Evolutionary conservation across 2,797 vertebrate species (phyloP), one percentile per base, ranked within the genome.

Genomic region (Numenius phaeopus): DNA sequence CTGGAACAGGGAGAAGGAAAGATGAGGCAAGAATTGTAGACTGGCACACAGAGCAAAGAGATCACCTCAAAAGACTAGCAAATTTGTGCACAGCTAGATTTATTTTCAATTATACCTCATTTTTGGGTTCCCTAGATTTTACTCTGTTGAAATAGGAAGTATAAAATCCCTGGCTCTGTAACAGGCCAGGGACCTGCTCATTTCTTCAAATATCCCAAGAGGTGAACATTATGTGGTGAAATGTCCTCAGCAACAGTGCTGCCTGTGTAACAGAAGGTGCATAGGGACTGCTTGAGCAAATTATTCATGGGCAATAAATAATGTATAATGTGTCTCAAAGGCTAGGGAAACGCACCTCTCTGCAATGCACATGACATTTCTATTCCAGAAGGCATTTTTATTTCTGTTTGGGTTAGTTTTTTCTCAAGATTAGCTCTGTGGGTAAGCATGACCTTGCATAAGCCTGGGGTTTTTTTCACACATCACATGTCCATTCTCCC

Each of bases 271-370:
- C 57, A 71, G 65, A 81, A 87, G 72, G 87, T 89, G 42, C 69
- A 32, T 14, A 57, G 84, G 55, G 82, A 89, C 62, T 65, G 61
- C 83, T 77, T 44, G 58, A 89, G 71, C 75, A 94, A 96, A 97
- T 94, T 90, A 95, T 92, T 95, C 54, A 94, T 81, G 80, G 83
- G 30, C 55, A 82, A 96, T 97, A 96, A 97, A 97, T 97, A 94
- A 96, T 95, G 57, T 39, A 95, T 37, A 80, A 69, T 39, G 18
- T 94, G 80, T 94, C 94, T 96, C 70, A 88, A 59, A 88, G 75
- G 87, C 72, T 79, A 62, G 23, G 39, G 44, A 81, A 90, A 58
- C 37, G 83, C 61, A 92, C 73, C 91, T 87, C 80, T 95, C 64
- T 91, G 73, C 75, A 89, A 54, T n/a, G 44, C 62, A 89, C 42